These are phyloP conservation scores for Fopius arisanus DNA, from an alignment of 1,140 invertebrate genomes.

Conservation along the genomic window DNA sequence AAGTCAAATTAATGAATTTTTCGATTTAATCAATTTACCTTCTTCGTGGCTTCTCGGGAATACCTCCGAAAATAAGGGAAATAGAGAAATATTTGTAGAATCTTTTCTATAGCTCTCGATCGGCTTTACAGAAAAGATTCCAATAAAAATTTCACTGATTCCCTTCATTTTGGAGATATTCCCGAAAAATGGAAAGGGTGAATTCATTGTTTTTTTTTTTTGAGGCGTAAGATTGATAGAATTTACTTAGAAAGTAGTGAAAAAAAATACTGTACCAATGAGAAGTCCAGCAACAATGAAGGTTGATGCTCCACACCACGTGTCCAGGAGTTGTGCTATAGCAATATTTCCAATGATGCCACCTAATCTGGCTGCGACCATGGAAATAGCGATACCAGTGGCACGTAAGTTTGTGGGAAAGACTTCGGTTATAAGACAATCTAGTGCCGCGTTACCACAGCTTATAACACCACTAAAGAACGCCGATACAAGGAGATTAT, in stretches of 20 bases:
- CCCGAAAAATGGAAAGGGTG: no score
- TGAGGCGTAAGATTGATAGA: no score
- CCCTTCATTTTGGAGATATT: no score
- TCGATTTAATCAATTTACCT: no score
- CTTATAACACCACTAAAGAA: conserved; percentile 88
- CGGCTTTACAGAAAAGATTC: no score
- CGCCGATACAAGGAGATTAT: conserved; percentile 84
- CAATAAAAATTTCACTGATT: no score
- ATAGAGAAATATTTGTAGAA: no score
- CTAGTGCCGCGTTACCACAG: conserved; percentile 86
- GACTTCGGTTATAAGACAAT: conserved; percentile 88
- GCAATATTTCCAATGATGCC: conserved; percentile 89
- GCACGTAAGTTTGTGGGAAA: conserved; percentile 88
- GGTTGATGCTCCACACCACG: conserved; percentile 84
- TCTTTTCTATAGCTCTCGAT: no score
- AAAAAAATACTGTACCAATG: conserved; percentile 64
- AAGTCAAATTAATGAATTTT: no score
- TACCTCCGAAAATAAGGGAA: no score
- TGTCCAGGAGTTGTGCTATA: conserved; percentile 81
- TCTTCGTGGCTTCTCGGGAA: no score
- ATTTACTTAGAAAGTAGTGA: neutral
- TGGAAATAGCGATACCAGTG: conserved; percentile 85
- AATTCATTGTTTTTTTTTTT: neutral
- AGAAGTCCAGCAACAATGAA: conserved; percentile 84
- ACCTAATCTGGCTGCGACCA: conserved; percentile 84